Percentiles rank a stretch among this genome's conserved stretches.
These are phyloP conservation scores for Pseudococcus jackbeardsleyi DNA, from an alignment of 2,888 invertebrate species.

Conservation along the genomic window DNA sequence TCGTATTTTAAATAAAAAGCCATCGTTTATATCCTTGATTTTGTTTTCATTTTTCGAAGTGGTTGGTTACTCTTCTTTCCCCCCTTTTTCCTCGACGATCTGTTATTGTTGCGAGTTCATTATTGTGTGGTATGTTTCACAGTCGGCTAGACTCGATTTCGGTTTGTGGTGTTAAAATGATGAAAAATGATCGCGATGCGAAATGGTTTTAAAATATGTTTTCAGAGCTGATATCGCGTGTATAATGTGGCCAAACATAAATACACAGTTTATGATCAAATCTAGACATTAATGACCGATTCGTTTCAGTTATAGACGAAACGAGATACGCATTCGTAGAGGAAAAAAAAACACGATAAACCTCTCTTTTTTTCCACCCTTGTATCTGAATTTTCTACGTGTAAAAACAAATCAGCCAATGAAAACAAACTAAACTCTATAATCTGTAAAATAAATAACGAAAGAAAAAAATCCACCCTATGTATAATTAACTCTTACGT, in stretches of 20 bases:
- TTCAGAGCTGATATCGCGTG: constrained; percentile 3
- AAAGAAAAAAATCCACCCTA: constrained; percentile 24
- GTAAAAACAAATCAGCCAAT: not conserved
- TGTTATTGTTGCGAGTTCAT: not conserved
- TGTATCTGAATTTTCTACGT: not conserved
- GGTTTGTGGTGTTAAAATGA: not conserved
- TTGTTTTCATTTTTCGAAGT: not conserved
- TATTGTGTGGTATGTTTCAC: not conserved
- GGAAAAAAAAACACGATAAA: not conserved
- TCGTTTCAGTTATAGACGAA: not conserved
- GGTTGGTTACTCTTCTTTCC: too few relatives aligned
- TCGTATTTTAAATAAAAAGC: not conserved
- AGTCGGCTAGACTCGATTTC: not conserved
- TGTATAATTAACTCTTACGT: not conserved
- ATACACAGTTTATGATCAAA: not conserved
- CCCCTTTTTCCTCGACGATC: not conserved
- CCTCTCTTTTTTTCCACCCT: not conserved
- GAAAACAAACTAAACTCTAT: constrained; percentile 19
- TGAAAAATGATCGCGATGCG: constrained; percentile 12
- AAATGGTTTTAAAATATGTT: not conserved
- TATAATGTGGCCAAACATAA: constrained; percentile 19
- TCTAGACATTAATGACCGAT: constrained; percentile 2
- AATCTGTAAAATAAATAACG: constrained; percentile 12
- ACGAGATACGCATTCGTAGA: not conserved
- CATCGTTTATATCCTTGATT: not conserved